Conservation (phyloP, 2,113 vertebrate genomes). For the Epinephelus lanceolatus region DNA sequence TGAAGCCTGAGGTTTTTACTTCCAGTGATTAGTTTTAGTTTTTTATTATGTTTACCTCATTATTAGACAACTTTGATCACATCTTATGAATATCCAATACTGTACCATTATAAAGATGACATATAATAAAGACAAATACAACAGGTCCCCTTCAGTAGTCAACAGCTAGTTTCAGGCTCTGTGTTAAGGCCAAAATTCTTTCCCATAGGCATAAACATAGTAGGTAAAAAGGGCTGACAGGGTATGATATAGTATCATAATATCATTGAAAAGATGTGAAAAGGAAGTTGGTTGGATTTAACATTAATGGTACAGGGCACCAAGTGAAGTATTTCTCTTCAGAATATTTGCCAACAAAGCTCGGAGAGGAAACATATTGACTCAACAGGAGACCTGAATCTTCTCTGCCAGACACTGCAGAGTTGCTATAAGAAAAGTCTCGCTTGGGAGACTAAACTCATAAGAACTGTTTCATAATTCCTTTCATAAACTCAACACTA, state of each 20-base stretch:
- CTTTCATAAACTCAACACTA: constrained; percentile 25
- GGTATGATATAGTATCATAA: no score
- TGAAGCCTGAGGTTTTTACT: no score
- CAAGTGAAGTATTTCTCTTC: constrained; percentile 3
- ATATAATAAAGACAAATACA: no score
- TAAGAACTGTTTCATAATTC: constrained; percentile 31
- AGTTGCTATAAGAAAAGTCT: constrained; percentile 27
- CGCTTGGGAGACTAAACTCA: constrained; percentile 34
- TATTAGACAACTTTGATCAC: no score
- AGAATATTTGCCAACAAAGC: background rate
- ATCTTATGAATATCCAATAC: no score
- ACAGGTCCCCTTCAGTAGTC: background rate
- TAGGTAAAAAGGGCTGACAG: no score
- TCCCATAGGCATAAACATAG: background rate
- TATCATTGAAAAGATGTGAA: background rate
- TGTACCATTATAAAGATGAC: no score
- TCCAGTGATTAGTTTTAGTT: no score
- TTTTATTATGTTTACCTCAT: no score
- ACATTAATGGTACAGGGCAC: constrained; percentile 12
- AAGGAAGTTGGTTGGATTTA: background rate
- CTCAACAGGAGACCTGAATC: constrained; percentile 35
- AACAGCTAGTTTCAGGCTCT: background rate
- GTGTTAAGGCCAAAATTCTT: background rate
- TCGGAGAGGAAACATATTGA: constrained; percentile 45
- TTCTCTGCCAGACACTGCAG: constrained; percentile 30